Evolutionary conservation across 2,113 vertebrate species (phyloP), one percentile per base, ranked within the genome.

Genomic region (Zapornia atra): DNA sequence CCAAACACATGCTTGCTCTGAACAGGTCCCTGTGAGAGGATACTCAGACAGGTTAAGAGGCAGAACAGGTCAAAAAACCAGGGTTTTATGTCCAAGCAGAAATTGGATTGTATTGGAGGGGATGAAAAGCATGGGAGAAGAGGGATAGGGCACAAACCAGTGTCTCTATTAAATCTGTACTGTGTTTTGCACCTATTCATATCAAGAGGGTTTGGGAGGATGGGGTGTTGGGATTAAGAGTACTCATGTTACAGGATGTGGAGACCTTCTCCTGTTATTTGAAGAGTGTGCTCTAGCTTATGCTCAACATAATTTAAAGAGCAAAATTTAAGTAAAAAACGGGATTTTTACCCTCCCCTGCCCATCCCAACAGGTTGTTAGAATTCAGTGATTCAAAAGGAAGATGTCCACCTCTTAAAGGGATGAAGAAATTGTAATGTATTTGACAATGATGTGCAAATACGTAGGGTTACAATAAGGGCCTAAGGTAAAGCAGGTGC

Each of bases 191-290:
- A 60, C 15, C 18, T 60, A 2, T n/a, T 76, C 15, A 61, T 90
- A 40, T 17, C 14, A 34, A 33, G 53, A 63, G 2, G 2, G 17
- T 38, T 86, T 56, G 34, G 3, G 0, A 3, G 0, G 5, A 2
- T 6, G 20, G 3, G 5, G 20, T 11, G 20, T 11, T 57, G 33
- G 25, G 24, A 61, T 82, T 80, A 60, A n/a, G 24, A 46, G 13
- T 33, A 40, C 14, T 89, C 0, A 0, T 85, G 11, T 19, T 59
- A 16, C 6, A 81, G 61, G 5, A 21, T 68, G 22, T 59, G 59
- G 24, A 51, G 34, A 26, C 20, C 20, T 25, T 38, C 28, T 73
- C 12, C 14, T 56, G 0, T 36, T 56, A 59, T 34, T 51, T 82
- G 53, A 87, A 72, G 11, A 54, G 10, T 22, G 8, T 50, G 5